These are phyloP conservation scores for Phoxinus phoxinus DNA, from an alignment of 2,113 vertebrate species.

Conservation along the genomic window DNA sequence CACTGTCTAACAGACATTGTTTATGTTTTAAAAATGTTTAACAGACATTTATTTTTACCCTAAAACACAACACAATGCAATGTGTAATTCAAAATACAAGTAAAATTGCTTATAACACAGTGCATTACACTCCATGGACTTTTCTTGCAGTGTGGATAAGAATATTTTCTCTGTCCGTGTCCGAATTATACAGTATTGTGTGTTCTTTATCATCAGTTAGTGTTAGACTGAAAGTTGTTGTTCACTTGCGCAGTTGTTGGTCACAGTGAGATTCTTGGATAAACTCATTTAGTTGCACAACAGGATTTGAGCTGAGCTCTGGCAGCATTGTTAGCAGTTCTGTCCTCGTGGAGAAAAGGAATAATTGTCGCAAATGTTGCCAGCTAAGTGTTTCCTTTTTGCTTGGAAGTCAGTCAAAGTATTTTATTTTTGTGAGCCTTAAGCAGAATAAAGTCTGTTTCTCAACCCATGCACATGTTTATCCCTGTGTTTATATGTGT, in stretches of 20 bases:
- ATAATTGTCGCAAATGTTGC: conserved; percentile 19
- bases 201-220: not conserved
- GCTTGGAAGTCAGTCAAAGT: not conserved
- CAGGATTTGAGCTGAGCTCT: not conserved
- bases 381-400: not conserved
- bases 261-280: not conserved
- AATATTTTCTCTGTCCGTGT: not conserved
- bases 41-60: not conserved
- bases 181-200: not conserved
- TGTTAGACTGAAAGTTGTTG: not conserved
- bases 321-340: not conserved
- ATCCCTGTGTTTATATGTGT: not conserved
- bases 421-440: not conserved
- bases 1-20: too few relatives aligned
- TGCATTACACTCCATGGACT: not conserved
- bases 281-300: conserved; percentile 23
- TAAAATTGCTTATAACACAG: not conserved
- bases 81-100: not conserved
- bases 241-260: not conserved
- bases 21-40: too few relatives aligned
- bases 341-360: not conserved
- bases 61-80: not conserved
- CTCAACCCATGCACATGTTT: conserved; percentile 32
- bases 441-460: not conserved
- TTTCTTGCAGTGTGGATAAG: not conserved